Base-by-base conservation (phyloP, 2,113 vertebrate species). In the Ptychochromis oligacanthus region DNA sequence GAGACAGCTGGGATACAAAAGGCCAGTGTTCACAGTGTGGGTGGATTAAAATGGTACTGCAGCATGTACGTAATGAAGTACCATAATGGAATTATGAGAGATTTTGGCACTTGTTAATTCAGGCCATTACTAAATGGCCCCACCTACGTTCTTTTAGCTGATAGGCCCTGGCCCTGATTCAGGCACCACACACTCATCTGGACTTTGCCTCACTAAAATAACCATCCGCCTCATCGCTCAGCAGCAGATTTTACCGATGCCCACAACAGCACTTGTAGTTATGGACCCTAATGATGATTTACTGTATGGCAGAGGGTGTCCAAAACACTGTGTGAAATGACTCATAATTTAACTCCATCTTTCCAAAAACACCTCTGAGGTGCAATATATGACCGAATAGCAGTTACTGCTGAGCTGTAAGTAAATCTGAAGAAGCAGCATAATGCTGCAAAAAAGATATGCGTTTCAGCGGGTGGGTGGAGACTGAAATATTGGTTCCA, bases 21-120 rank as follows among this genome's bases (percentile, higher is more conserved):
- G 83, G 82, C 78, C 85, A 74, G 83, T 74, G 77, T 80, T 88
- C 80, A 81, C 18, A 34, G 83, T 59, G 93, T 92, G 90, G 94
- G 93, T 80, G 91, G 91, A 91, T 75, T 91, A 36, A 90, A 93
- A 92, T 28, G 77, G 77, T 65, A 40, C 80, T 57, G 82, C 49
- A 67, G 79, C 72, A 75, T 76, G 79, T 11, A 86, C 67, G 70
- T 93, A 90, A 92, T 92, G 77, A 92, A 92, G 90, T 82, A 75
- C 79, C 79, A 81, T 93, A 91, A 93, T 92, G 89, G 91, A 90
- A 88, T 90, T 92, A 92, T 92, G 89, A 92, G 88, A 87, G 91
- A 91, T 89, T 89, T 86, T 93, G 91, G 88, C 91, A 91, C 90
- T 88, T 90, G 88, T 92, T 93, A 86, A 90, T 92, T 92, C 78